phyloP scores from a whole-genome alignment of 1,140 invertebrate genomes.

The Nasonia longicornis region DNA sequence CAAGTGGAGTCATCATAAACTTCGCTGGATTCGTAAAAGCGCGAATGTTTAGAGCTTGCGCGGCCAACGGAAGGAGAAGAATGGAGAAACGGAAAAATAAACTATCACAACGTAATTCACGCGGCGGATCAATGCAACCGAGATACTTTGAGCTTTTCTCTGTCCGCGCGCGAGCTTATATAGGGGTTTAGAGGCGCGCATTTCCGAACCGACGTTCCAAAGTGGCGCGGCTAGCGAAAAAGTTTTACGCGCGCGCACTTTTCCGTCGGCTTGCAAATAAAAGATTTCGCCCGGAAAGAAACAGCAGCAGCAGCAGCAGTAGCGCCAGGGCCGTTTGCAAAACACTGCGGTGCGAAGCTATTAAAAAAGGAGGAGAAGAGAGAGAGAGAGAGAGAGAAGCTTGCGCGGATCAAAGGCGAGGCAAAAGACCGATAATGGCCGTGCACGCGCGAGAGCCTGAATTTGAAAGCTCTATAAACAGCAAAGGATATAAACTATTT shows the following conservation, averaged over 20 bases:
- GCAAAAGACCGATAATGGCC: conserved; percentile 24
- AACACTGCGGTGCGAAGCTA: conserved; percentile 2
- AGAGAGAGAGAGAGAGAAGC: background rate
- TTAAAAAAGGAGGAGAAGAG: background rate
- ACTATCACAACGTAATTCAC: conserved; percentile 25
- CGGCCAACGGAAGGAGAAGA: background rate
- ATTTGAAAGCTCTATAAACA: conserved; percentile 26
- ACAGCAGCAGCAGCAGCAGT: background rate
- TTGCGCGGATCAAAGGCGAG: conserved; percentile 8
- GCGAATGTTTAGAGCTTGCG: no score
- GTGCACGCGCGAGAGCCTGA: background rate
- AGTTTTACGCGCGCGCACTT: conserved; percentile 25
- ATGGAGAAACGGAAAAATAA: conserved; percentile 17
- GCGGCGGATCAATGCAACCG: conserved; percentile 11
- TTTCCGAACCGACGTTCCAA: conserved; percentile 28
- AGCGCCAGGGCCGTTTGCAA: background rate
- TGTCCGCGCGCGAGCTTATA: background rate
- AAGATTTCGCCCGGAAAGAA: conserved; percentile 14
- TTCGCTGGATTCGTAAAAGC: background rate
- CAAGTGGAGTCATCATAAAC: no score
- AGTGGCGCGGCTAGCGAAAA: conserved; percentile 25
- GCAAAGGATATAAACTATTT: conserved; percentile 29
- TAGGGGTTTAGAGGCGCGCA: background rate
- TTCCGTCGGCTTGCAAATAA: background rate
- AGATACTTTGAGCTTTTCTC: conserved; percentile 28